phyloP scores from a whole-genome alignment of 2,113 vertebrate genomes.

The Laticauda laticaudata region DNA sequence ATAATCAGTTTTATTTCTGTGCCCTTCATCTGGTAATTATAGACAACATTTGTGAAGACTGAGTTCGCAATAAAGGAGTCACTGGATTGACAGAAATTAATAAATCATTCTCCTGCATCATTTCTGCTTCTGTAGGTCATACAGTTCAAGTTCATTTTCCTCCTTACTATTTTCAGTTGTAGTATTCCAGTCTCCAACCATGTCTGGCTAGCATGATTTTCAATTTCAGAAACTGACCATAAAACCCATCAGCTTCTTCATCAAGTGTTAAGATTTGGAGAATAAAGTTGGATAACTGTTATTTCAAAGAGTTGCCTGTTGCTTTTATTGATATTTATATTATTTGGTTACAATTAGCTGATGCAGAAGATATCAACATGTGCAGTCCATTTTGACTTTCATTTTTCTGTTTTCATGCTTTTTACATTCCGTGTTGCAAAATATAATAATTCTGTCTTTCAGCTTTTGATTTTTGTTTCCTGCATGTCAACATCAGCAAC shows the following conservation, averaged over 20 bases:
- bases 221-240: background rate
- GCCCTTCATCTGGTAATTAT: background rate
- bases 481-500: background rate
- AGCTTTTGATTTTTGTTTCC: background rate
- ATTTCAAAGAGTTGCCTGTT: background rate
- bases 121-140: background rate
- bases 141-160: background rate
- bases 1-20: background rate
- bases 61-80: background rate
- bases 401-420: background rate
- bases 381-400: background rate
- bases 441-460: background rate
- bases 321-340: background rate
- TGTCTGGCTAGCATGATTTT: background rate
- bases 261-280: background rate
- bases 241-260: background rate
- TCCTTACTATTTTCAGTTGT: background rate
- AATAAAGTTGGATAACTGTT: background rate
- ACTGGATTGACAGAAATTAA: background rate
- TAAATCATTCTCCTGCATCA: background rate
- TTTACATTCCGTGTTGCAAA: background rate
- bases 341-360: background rate
- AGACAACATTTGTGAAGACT: background rate
- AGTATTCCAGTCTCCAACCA: background rate
- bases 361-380: background rate